Evolutionary conservation across 2,797 vertebrate genomes (phyloP).

Genomic region (Eulemur mongoz): DNA sequence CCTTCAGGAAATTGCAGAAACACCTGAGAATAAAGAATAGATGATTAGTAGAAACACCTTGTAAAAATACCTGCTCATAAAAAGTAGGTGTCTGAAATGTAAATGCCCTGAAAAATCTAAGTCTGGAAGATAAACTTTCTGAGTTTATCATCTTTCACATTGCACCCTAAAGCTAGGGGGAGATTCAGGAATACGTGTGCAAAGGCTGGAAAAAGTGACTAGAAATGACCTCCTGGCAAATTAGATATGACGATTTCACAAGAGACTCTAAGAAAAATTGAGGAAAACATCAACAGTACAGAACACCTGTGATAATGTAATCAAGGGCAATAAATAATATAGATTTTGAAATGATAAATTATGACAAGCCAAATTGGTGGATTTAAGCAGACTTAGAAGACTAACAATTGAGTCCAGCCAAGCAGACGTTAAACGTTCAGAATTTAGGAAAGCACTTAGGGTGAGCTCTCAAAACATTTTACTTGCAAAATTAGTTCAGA

Average conservation of each 20-base stretch:
- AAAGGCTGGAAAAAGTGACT: constrained; percentile 17
- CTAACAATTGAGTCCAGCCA: constrained; percentile 45
- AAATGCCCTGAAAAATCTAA: constrained; percentile 23
- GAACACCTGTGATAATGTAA: constrained; percentile 60
- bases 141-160: constrained; percentile 49
- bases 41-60: constrained; percentile 33
- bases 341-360: constrained; percentile 59
- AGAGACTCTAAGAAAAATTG: not conserved
- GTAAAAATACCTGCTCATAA: constrained; percentile 28
- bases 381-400: constrained; percentile 29
- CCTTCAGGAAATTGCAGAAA: not conserved
- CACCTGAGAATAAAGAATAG: not conserved
- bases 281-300: not conserved
- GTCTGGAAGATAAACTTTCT: constrained; percentile 17
- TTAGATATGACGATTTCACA: constrained; percentile 14
- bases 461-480: constrained; percentile 63
- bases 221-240: constrained; percentile 33
- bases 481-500: constrained; percentile 73
- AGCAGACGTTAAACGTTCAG: constrained; percentile 69
- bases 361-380: constrained; percentile 55
- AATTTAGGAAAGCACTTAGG: constrained; percentile 66
- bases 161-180: not conserved
- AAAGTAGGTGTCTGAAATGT: constrained; percentile 34
- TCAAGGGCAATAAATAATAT: constrained; percentile 64
- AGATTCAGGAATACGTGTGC: not conserved